Conservation (phyloP, 2,113 vertebrate species). For the Dipodomys ordii region DNA sequence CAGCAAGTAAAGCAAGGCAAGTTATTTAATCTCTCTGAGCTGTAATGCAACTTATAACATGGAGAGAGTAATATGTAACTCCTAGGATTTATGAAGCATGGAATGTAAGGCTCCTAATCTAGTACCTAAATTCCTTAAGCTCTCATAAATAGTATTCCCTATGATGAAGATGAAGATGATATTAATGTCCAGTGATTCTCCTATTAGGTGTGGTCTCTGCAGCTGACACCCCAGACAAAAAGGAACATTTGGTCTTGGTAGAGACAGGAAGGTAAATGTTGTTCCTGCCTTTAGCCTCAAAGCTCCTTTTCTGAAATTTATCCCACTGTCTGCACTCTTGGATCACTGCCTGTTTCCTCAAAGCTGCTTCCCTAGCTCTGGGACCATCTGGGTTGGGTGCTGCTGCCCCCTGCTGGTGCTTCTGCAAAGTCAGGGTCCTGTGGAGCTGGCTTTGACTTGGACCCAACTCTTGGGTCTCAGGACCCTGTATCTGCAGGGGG, state of each 20-base stretch:
- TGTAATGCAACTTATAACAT: neutral
- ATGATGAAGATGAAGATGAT: neutral
- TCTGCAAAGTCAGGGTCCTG: neutral
- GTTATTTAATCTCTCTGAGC: slow-evolving; percentile 35
- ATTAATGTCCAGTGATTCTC: neutral
- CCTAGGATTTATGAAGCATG: neutral
- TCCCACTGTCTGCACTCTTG: neutral
- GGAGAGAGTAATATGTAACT: neutral
- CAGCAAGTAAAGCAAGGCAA: slow-evolving; percentile 37
- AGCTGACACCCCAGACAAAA: slow-evolving; percentile 93
- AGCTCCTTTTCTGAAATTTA: neutral
- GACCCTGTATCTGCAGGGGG: slow-evolving; percentile 95
- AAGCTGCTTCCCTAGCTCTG: neutral
- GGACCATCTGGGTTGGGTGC: neutral
- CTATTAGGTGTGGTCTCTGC: slow-evolving; percentile 90
- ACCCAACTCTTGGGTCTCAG: slow-evolving; percentile 84
- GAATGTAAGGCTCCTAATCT: neutral
- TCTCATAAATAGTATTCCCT: neutral
- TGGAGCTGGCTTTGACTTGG: slow-evolving; percentile 54
- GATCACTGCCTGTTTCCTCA: slow-evolving; percentile 18
- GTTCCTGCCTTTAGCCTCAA: neutral
- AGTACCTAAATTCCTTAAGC: neutral
- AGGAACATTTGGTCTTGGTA: slow-evolving; percentile 94
- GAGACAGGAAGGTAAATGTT: slow-evolving; percentile 95
- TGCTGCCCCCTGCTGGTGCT: slow-evolving; percentile 75